A percentile compares a stretch with the other conserved stretches of the same genome.
phyloP scores from a whole-genome alignment of 2,113 vertebrate species.

The Gallinago paraguaiae region DNA sequence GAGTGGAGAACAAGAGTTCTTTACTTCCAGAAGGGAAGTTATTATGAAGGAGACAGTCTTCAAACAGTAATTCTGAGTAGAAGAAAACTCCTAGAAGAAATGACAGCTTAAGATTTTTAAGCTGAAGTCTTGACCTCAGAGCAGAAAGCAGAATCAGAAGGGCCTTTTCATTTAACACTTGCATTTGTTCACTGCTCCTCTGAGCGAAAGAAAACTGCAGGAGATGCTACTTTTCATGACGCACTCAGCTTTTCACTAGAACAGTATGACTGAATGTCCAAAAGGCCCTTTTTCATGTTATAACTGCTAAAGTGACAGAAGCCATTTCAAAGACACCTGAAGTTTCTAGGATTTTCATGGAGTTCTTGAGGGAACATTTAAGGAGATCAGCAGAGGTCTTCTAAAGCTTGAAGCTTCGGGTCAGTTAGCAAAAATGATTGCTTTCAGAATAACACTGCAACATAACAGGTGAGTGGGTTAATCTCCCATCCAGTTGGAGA shows the following conservation, averaged over 20 bases:
- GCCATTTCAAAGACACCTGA: rapidly evolving
- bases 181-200: not conserved
- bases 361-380: not conserved
- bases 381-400: not conserved
- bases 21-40: not conserved
- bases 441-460: not conserved
- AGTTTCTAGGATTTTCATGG: not conserved
- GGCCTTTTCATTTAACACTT: not conserved
- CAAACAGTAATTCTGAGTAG: not conserved
- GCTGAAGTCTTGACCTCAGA: not conserved
- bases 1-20: not conserved
- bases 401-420: not conserved
- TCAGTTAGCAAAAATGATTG: not conserved
- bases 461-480: not conserved
- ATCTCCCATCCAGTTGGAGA: not conserved
- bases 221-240: not conserved
- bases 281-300: not conserved
- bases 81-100: not conserved
- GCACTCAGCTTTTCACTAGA: not conserved
- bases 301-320: not conserved
- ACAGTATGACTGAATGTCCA: not conserved
- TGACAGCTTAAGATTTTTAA: not conserved
- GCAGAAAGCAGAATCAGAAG: not conserved
- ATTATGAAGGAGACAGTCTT: not conserved
- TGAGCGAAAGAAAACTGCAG: not conserved